Percentiles rank a stretch among this genome's conserved stretches.
These are phyloP conservation scores for Caerostris darwini DNA, from an alignment of 1,140 invertebrate species.

Conservation along the genomic window DNA sequence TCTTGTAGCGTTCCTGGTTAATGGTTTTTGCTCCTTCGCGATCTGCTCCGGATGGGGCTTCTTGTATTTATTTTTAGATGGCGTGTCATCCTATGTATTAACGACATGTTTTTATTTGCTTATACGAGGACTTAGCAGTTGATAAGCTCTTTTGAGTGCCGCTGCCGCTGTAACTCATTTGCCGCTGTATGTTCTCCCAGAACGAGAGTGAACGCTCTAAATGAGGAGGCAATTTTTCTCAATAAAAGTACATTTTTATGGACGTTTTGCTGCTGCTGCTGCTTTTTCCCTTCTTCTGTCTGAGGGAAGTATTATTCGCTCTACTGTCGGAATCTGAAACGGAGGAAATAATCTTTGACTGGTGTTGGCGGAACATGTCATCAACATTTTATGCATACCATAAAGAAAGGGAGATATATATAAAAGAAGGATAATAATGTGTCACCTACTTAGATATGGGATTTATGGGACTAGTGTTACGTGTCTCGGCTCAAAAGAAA, in stretches of 20 bases:
- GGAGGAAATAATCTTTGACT: not conserved
- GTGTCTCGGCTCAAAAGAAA: too few species aligned
- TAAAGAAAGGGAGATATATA: not conserved
- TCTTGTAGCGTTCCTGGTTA: slow-evolving; percentile 36
- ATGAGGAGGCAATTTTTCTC: slow-evolving; percentile 37
- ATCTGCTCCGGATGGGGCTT: slow-evolving; percentile 17
- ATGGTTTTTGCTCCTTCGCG: slow-evolving; percentile 43
- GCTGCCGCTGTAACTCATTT: slow-evolving; percentile 33
- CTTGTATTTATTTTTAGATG: slow-evolving; percentile 56
- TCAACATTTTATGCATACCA: slow-evolving; percentile 19
- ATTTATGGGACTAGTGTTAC: too few species aligned
- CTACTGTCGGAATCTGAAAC: not conserved
- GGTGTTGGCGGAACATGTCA: not conserved
- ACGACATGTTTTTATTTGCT: slow-evolving; percentile 50
- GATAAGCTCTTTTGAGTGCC: slow-evolving; percentile 41
- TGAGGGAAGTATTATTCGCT: not conserved
- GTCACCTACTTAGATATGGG: not conserved
- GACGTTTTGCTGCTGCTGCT: not conserved
- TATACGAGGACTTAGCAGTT: slow-evolving; percentile 24
- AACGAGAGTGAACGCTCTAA: not conserved
- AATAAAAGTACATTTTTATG: slow-evolving; percentile 35
- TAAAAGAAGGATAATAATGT: not conserved
- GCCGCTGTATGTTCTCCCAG: not conserved
- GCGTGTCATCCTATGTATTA: slow-evolving; percentile 45
- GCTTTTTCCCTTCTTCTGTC: not conserved